Evolutionary conservation across 2,888 invertebrate genomes (phyloP), one percentile per base, ranked within the genome.

Genomic region (Trichopria drosophilae): DNA sequence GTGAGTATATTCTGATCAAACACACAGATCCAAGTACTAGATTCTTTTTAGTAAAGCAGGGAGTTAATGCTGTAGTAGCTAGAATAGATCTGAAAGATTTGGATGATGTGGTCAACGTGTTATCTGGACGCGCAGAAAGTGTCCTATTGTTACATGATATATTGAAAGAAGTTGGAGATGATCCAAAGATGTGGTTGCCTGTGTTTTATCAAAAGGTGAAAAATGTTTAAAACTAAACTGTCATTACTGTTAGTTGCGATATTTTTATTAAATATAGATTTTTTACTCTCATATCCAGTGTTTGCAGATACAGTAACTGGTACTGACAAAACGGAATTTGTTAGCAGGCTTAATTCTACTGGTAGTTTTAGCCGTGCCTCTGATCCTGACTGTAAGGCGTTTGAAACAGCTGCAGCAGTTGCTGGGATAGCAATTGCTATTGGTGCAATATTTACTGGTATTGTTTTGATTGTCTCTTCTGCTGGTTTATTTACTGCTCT

Each of bases 391-490:
- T 47, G 47, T 47, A 40, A 34, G 40, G 47, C 47, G 31, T 40
- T 47, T 47, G 40, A 47, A 26, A 47, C 47, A 47, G 47, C 24
- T 47, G 47, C 48, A 48, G 48, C 48, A 48, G 9, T 48, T 13
- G 48, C 48, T 48, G 48, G 48, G 22, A 48, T 48, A 48, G 48
- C 35, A n/a, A 48, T 48, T 48, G 48, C 48, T 48, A 29, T 48
- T 48, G 48, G 48, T 12, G 48, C 48, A 48, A 35, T 48, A 48
- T 48, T 32, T 32, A 48, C 48, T 48, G 48, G 48, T 18, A 35
- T 48, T 48, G 35, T 47, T 24, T 48, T 48, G 24, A 48, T 48
- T 36, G 18, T 48, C 35, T 48, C 48, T 48, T 48, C 41, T 41
- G 49, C 49, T 36, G 49, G 49, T 42, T 49, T 49, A 22, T 49